Base-by-base conservation (phyloP, 2,113 vertebrate genomes). In the Sinocyclocheilus anshuiensis region DNA sequence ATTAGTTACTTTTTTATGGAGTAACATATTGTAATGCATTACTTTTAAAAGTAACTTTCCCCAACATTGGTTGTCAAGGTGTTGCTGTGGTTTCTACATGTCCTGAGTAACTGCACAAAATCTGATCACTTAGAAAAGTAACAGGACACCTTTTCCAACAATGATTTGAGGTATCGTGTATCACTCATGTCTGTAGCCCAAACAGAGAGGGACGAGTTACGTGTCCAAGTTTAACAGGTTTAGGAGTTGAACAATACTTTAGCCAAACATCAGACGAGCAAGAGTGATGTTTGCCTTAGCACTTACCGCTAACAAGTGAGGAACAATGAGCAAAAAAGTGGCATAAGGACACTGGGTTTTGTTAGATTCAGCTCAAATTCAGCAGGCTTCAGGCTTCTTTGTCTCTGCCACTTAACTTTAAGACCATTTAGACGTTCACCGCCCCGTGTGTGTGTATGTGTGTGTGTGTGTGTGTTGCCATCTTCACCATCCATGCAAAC, bases 381-480 rank as follows among this genome's bases (percentile, higher is more conserved):
- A 39, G 77, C 29, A 79, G 29, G 16, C 53, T 78, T 39, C 22
- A 48, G 22, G n/a, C 42, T 76, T 48, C 77, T 79, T 79, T 79
- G 77, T 79, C 29, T 59, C 77, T 59, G 18, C 10, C 77, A 59
- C 53, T 78, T 36, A 78, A 59, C 8, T 57, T 57, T 77, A 33
- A 69, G 20, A 75, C n/a, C 4, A 33, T 57, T 77, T 33, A 71
- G 39, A 76, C 42, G n/a, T 42, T 45, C 11, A 42, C 1, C 26
- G 6, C 15, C 15, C 6, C 3, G 10, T 24, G 24, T 26, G 61
- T 26, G 59, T 59, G 6, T 59, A 18, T 57, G 55, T 57, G 18
- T 57, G 55, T 59, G 24, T 67, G 29, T 69, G 67, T 36, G 24
- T 57, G 33, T 42, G 12, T 22, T 59, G 29, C 29, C 29, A 79